Conservation (phyloP, 2,797 vertebrate genomes). For the Anguilla obscura region DNA sequence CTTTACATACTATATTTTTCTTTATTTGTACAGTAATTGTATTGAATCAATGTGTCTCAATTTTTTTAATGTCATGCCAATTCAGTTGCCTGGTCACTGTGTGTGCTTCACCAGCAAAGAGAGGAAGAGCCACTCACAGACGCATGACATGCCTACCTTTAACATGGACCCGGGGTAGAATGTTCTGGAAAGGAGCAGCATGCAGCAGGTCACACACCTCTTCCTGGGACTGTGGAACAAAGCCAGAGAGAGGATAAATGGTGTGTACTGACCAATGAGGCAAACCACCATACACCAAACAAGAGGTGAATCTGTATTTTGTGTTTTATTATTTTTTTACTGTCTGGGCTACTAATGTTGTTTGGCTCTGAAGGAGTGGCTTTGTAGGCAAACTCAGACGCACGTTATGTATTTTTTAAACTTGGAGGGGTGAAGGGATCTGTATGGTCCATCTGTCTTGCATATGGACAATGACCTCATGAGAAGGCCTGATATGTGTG, state of each 20-base stretch:
- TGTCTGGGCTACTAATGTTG: background rate
- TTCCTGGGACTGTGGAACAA: constrained; percentile 83
- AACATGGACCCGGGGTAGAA: constrained; percentile 92
- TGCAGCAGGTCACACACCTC: constrained; percentile 97
- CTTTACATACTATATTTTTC: background rate
- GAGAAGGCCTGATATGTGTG: background rate
- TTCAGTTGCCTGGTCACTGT: background rate
- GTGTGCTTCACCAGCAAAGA: background rate
- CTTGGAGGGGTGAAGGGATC: too few relatives aligned
- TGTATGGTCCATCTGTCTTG: background rate
- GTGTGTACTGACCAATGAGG: background rate
- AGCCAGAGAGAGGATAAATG: constrained; percentile 9
- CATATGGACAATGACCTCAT: background rate
- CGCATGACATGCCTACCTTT: constrained; percentile 78
- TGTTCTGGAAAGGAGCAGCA: constrained; percentile 96
- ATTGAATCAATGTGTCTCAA: too few relatives aligned
- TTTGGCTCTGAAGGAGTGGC: background rate
- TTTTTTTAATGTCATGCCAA: too few relatives aligned
- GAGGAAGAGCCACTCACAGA: background rate
- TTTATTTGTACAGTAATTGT: too few relatives aligned
- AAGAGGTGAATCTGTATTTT: background rate
- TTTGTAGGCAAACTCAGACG: background rate
- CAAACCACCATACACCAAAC: background rate
- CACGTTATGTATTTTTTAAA: background rate
- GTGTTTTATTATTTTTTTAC: background rate